These are phyloP conservation scores for Capromys pilorides DNA, from an alignment of 2,797 vertebrate species.

Conservation along the genomic window DNA sequence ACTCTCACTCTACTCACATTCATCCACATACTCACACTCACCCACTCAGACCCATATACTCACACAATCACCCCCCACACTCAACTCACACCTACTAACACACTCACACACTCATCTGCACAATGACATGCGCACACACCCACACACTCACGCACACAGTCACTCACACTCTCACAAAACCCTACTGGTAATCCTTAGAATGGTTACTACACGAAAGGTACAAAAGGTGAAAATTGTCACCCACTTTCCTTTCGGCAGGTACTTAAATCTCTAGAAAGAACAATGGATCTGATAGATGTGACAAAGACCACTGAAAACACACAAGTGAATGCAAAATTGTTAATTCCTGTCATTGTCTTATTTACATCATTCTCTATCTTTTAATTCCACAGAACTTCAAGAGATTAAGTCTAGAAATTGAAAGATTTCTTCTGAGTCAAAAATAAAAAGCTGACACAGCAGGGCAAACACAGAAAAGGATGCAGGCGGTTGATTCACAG, in stretches of 20 bases:
- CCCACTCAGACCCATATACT: no score
- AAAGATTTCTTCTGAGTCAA: background rate
- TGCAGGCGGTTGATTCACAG: background rate
- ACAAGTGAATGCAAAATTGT: no score
- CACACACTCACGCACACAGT: no score
- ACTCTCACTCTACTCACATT: no score
- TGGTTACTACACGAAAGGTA: background rate
- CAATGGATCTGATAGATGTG: fast-evolving
- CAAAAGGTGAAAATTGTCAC: background rate
- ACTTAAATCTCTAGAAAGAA: background rate
- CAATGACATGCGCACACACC: background rate
- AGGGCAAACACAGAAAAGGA: no score
- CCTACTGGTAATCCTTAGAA: fast-evolving
- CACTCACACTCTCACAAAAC: background rate
- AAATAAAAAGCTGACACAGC: background rate
- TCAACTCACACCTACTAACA: no score
- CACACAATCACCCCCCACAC: no score
- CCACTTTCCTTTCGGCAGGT: fast-evolving
- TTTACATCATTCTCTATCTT: background rate
- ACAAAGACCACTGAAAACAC: background rate
- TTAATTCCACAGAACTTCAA: background rate
- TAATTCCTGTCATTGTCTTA: background rate
- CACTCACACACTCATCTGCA: no score
- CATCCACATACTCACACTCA: no score
- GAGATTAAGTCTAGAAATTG: background rate